Conservation (phyloP, 2,797 vertebrate species). For the Esox lucius region DNA sequence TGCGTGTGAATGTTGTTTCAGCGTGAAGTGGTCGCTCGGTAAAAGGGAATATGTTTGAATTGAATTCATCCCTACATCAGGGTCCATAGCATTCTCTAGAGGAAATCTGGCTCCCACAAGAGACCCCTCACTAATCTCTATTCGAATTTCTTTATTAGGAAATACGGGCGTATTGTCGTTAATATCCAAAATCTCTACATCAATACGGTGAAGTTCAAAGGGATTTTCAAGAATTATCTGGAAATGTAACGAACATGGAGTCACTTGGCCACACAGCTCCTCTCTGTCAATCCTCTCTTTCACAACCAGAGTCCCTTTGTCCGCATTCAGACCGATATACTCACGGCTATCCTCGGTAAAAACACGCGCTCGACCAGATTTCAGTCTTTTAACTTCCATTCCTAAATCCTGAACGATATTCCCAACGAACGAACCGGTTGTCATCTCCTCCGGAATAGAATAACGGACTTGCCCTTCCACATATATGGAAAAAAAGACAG, state of each 20-base stretch:
- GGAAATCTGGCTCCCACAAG: slow-evolving; percentile 21
- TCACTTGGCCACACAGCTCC: slow-evolving; percentile 38
- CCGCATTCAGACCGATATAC: slow-evolving; percentile 48
- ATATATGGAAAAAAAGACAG: slow-evolving; percentile 23
- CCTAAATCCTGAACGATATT: slow-evolving; percentile 67
- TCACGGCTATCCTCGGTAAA: slow-evolving; percentile 33
- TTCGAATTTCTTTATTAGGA: slow-evolving; percentile 35
- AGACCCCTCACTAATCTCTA: slow-evolving; percentile 22
- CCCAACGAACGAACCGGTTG: slow-evolving; percentile 66
- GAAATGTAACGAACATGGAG: slow-evolving; percentile 61
- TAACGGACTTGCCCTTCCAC: slow-evolving; percentile 57
- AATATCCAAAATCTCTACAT: slow-evolving; percentile 67
- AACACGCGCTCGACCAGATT: slow-evolving; percentile 35
- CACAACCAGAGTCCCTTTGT: slow-evolving; percentile 47
- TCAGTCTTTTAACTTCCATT: slow-evolving; percentile 48
- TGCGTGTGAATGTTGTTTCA: slow-evolving; percentile 24
- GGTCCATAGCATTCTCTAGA: slow-evolving; percentile 36
- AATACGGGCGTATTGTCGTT: slow-evolving; percentile 70
- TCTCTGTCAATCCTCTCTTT: slow-evolving; percentile 55
- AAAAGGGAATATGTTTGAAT: slow-evolving; percentile 41
- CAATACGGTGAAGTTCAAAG: slow-evolving; percentile 57
- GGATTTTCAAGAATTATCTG: slow-evolving; percentile 63
- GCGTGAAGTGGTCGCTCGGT: slow-evolving; percentile 29
- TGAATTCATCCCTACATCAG: slow-evolving; percentile 41
- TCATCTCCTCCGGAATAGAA: slow-evolving; percentile 64